Conservation (phyloP, 2,113 vertebrate genomes). For the Tyto alba region DNA sequence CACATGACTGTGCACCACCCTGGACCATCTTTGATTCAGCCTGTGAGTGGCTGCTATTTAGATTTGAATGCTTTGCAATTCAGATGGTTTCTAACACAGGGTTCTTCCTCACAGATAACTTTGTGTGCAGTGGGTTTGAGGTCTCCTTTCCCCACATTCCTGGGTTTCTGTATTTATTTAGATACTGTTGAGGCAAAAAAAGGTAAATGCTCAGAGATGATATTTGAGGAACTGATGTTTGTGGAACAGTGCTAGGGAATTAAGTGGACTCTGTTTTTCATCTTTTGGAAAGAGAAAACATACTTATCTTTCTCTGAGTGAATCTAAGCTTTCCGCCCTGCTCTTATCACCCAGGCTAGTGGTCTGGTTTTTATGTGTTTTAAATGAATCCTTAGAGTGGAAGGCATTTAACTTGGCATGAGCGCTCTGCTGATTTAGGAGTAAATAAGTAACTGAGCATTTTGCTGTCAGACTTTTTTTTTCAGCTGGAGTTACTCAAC, state of each 20-base stretch:
- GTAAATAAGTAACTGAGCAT: constrained; percentile 9
- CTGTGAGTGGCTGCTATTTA: not conserved
- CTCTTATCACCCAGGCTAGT: not conserved
- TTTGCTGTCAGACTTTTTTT: not conserved
- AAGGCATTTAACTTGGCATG: not conserved
- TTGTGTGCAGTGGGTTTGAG: not conserved
- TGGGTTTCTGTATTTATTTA: not conserved
- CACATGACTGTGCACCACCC: not conserved
- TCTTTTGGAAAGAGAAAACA: not conserved
- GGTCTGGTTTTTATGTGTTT: not conserved
- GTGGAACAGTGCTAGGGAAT: not conserved
- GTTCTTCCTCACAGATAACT: not conserved
- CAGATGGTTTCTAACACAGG: not conserved
- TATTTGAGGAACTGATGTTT: not conserved
- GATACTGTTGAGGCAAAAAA: not conserved
- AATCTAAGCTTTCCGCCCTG: not conserved
- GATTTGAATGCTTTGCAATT: not conserved
- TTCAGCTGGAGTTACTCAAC: not conserved
- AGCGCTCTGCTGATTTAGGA: not conserved
- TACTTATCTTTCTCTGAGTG: not conserved
- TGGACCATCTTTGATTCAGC: not conserved
- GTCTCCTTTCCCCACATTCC: not conserved
- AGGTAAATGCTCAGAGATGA: not conserved
- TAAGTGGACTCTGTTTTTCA: not conserved
- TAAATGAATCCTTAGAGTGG: not conserved